Evolutionary conservation across 2,113 vertebrate genomes (phyloP).

Genomic region (Phrynosoma platyrhinos): DNA sequence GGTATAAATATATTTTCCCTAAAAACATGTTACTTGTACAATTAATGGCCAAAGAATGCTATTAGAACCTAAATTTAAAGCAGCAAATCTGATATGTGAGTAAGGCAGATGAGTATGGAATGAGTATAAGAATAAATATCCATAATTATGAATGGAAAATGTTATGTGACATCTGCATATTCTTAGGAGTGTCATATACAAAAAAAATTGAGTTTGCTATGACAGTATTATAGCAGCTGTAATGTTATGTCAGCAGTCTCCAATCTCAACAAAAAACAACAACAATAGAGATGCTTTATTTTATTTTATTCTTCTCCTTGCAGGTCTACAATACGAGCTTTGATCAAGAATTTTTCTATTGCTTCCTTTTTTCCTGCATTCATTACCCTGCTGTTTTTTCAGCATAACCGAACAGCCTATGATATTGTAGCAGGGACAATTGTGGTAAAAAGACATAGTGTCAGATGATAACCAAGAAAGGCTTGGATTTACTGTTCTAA

Average conservation of each 20-base stretch:
- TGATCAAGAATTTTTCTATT: slow-evolving; percentile 99
- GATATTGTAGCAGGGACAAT: slow-evolving; percentile 97
- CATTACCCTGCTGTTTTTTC: slow-evolving; percentile 95
- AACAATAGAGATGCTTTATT: slow-evolving; percentile 8
- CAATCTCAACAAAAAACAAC: background rate
- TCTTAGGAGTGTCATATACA: background rate
- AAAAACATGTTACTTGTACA: background rate
- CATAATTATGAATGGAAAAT: background rate
- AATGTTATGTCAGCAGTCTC: background rate
- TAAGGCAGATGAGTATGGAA: background rate
- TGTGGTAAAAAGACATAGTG: slow-evolving; percentile 89
- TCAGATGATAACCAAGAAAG: slow-evolving; percentile 80
- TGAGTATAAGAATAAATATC: background rate
- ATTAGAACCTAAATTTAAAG: background rate
- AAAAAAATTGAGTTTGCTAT: background rate
- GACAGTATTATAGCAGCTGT: background rate
- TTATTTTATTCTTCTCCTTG: slow-evolving; percentile 62
- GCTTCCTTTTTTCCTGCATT: slow-evolving; percentile 96
- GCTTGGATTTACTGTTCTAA: slow-evolving; percentile 56
- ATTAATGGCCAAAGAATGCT: background rate
- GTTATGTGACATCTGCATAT: background rate
- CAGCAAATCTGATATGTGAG: background rate
- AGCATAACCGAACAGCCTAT: slow-evolving; percentile 96
- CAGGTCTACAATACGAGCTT: slow-evolving; percentile 92
- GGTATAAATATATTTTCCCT: background rate